phyloP scores from a whole-genome alignment of 2,888 invertebrate genomes.

The Lacanobia wlatinum region DNA sequence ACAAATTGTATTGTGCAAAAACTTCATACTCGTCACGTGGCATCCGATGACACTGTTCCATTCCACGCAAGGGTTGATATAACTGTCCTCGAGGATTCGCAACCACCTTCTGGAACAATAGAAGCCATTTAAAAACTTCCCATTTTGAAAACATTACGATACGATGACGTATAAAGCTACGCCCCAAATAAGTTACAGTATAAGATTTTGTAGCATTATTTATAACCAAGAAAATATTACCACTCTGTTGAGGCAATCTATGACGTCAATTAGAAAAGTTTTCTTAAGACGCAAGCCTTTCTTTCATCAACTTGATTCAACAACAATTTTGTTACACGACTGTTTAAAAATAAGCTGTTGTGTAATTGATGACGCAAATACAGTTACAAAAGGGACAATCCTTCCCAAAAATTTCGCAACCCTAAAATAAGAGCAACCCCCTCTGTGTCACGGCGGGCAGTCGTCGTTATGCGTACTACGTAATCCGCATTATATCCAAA shows the following conservation, averaged over 20 bases:
- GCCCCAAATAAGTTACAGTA: constrained; percentile 17
- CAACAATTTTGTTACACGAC: constrained; percentile 7
- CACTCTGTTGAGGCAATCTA: constrained; percentile 28
- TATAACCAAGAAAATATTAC: constrained; percentile 20
- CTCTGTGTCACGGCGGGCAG: constrained; percentile 60
- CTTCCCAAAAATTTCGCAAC: constrained; percentile 49
- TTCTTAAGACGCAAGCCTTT: constrained; percentile 19
- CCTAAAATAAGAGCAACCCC: constrained; percentile 63
- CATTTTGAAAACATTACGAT: constrained; percentile 14
- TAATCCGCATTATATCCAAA: constrained; percentile 84
- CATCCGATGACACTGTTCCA: constrained; percentile 11
- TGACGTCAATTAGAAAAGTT: constrained; percentile 55
- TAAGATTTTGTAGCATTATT: constrained; percentile 40
- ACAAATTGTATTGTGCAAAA: constrained; percentile 61
- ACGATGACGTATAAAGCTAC: constrained; percentile 13
- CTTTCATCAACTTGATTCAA: constrained; percentile 31
- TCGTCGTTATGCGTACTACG: constrained; percentile 74
- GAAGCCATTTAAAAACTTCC: background rate
- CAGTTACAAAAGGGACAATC: constrained; percentile 18
- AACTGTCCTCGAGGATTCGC: background rate
- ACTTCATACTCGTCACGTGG: constrained; percentile 44
- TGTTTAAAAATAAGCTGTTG: constrained; percentile 39
- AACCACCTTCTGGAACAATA: background rate
- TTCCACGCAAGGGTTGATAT: constrained; percentile 45
- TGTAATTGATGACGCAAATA: constrained; percentile 47